A percentile compares a stretch with the other conserved stretches of the same genome.
Evolutionary conservation across 2,113 vertebrate genomes (phyloP).

Genomic region (Gopherus evgoodei): DNA sequence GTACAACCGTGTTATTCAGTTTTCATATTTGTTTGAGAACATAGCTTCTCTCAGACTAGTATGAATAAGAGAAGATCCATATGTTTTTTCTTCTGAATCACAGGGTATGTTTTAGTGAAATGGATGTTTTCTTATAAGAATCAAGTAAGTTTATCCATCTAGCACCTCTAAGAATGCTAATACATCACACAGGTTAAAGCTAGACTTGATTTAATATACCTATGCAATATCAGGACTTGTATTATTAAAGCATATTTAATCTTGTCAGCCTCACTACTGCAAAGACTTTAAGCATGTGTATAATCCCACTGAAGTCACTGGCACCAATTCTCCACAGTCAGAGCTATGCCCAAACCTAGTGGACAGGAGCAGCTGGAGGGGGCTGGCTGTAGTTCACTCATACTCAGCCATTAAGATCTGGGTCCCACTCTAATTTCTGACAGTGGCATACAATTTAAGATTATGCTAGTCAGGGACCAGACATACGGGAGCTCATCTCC

Average conservation of each 20-base stretch:
- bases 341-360: not conserved
- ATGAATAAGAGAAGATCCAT: fast-evolving
- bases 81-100: not conserved
- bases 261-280: not conserved
- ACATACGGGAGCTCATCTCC: too few species aligned
- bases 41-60: not conserved
- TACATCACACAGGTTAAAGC: not conserved
- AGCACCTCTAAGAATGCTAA: not conserved
- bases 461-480: not conserved
- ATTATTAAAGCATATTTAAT: not conserved
- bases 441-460: not conserved
- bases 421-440: not conserved
- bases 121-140: slow-evolving; percentile 15
- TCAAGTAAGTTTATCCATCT: not conserved
- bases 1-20: not conserved
- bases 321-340: fast-evolving
- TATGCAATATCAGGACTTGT: not conserved
- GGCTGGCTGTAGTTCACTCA: not conserved
- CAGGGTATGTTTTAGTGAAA: not conserved
- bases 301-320: not conserved
- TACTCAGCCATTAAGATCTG: not conserved
- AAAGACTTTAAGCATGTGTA: not conserved
- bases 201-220: not conserved
- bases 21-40: not conserved
- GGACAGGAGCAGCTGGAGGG: not conserved